A percentile compares a stretch with the other conserved stretches of the same genome.
Evolutionary conservation across 2,797 vertebrate species (phyloP).

Genomic region (Spatula clypeata): DNA sequence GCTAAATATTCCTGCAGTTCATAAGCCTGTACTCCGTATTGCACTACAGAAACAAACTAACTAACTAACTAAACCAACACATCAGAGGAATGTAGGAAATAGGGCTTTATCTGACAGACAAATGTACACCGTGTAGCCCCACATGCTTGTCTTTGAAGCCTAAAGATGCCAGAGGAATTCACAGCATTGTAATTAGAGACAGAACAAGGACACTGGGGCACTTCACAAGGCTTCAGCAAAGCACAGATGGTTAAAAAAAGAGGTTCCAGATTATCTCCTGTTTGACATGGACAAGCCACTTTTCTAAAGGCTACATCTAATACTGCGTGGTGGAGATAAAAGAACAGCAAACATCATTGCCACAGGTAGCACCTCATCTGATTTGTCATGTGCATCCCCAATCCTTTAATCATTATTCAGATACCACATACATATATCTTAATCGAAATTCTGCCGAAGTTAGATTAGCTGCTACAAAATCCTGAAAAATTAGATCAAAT

Average conservation of each 20-base stretch:
- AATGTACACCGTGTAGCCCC: neutral
- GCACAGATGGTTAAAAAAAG: neutral
- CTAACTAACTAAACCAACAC: neutral
- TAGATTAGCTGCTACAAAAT: constrained; percentile 18
- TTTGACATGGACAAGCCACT: neutral
- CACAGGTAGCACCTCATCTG: neutral
- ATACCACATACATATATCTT: neutral
- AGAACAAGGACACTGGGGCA: neutral
- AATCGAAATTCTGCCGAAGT: neutral
- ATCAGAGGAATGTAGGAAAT: neutral
- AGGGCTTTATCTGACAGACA: neutral
- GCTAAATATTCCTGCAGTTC: constrained; percentile 19
- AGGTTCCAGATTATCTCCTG: neutral
- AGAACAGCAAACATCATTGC: neutral
- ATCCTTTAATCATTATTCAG: constrained; percentile 17
- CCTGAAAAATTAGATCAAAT: constrained; percentile 29
- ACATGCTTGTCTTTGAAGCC: neutral
- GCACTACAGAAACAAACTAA: neutral
- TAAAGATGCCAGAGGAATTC: neutral
- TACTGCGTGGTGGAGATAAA: neutral
- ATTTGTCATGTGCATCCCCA: neutral
- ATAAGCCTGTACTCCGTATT: neutral
- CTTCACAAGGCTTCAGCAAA: neutral
- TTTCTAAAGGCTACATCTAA: neutral
- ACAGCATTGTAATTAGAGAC: neutral